Base-by-base conservation (phyloP, 2,888 invertebrate genomes). In the Eristalis tenax region DNA sequence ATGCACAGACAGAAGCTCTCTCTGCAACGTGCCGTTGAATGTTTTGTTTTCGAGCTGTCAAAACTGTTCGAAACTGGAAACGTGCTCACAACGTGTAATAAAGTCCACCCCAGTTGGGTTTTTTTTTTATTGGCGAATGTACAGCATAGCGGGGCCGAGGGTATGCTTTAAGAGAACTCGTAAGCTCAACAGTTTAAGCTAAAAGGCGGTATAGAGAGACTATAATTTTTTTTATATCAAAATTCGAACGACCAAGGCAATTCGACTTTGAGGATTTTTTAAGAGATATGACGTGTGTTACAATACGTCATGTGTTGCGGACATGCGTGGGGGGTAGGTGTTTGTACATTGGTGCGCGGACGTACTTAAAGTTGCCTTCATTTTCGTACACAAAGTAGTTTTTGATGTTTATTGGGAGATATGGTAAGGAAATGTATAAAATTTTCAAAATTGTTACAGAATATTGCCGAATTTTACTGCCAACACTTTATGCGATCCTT, bases 161-260 rank as follows among this genome's bases (percentile, higher is more conserved):
- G 4, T 18, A 18, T n/a, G 50, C 50, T 50, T 50, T 50, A 59
- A 59, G 26, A 3, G 26, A 59, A 13, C 59, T 69, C 28, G 18
- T 69, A 69, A 56, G 68, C 28, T 69, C 50, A 69, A 69, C 68
- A 56, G 68, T 69, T 69, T 69, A 69, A 69, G 26, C 28, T 23
- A 59, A 66, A 43, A 66, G 43, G 66, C 66, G 13, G 32, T 32
- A 68, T 4, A 18, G 59, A 5, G 23, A 59, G 26, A 56, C 68
- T 69, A 56, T 69, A 56, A 69, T 56, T 69, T 69, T 68, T 56
- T 50, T 28, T 50, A 56, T 28, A 32, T 18, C 23, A 59, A 56
- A 50, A 50, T 56, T 50, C 18, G 28, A 69, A 56, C 68, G 50
- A 56, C 13, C 26, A 59, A 4, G 26, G 59, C 23, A 59, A 59